Evolutionary conservation across 2,797 vertebrate genomes (phyloP).

Genomic region (Coracias cyanogaster): DNA sequence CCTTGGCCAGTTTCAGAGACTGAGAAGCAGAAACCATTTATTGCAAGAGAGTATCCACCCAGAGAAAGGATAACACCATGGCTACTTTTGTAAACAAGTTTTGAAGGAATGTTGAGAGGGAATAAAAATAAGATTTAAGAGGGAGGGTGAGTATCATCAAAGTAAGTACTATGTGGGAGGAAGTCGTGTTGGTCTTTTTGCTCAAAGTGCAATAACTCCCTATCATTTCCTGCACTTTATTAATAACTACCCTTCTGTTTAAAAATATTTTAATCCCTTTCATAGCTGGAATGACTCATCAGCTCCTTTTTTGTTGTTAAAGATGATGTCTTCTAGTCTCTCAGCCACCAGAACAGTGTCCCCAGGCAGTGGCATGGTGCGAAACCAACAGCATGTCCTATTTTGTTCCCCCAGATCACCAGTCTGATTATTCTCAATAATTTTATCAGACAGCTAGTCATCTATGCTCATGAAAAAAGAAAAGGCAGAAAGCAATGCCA

Average conservation of each 20-base stretch:
- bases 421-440: constrained; percentile 2
- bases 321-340: constrained; percentile 24
- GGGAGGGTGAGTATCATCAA: constrained; percentile 42
- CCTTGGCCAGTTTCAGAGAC: not conserved
- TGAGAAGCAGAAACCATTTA: not conserved
- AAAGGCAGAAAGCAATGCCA: not conserved
- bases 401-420: not conserved
- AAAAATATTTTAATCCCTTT: constrained; percentile 70
- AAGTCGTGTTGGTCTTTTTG: constrained; percentile 60
- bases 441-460: not conserved
- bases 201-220: constrained; percentile 52
- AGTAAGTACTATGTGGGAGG: constrained; percentile 48
- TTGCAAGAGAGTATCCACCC: not conserved
- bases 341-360: not conserved
- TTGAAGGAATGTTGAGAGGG: constrained; percentile 16
- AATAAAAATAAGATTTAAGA: constrained; percentile 66
- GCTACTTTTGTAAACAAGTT: constrained; percentile 36
- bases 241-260: constrained; percentile 68
- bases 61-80: constrained; percentile 11
- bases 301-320: constrained; percentile 36
- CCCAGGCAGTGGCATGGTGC: not conserved
- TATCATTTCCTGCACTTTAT: constrained; percentile 69
- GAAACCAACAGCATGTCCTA: not conserved
- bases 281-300: constrained; percentile 44
- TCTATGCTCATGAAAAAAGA: not conserved